phyloP scores from a whole-genome alignment of 2,113 vertebrate species.

The Elephantulus edwardii region DNA sequence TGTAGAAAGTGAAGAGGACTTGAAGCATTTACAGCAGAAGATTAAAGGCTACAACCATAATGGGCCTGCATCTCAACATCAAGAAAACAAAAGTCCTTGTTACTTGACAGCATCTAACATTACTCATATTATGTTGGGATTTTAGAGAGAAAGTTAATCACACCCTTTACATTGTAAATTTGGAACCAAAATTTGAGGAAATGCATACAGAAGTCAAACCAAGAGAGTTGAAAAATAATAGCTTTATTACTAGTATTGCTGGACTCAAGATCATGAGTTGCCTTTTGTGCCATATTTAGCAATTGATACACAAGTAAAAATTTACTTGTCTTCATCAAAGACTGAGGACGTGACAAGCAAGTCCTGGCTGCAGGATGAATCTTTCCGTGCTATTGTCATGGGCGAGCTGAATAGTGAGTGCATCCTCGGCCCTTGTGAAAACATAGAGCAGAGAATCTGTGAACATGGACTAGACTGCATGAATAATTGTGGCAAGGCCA shows the following conservation, averaged over 20 bases:
- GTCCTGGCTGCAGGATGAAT: too few species aligned
- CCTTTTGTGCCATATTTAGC: background rate
- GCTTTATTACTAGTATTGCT: background rate
- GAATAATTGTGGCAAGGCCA: too few species aligned
- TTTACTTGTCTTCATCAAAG: background rate
- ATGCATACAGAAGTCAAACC: background rate
- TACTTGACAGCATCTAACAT: background rate
- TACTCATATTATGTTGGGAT: background rate
- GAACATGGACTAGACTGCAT: fast-evolving
- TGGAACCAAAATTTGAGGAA: background rate
- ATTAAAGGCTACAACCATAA: too few species aligned
- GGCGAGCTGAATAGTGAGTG: background rate
- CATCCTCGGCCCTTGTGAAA: background rate
- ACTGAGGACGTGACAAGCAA: background rate
- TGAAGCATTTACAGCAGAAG: too few species aligned
- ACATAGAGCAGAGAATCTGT: background rate
- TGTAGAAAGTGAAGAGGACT: too few species aligned
- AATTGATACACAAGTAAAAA: background rate
- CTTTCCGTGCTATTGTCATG: background rate
- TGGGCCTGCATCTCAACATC: too few species aligned
- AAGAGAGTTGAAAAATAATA: background rate
- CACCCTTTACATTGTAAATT: background rate
- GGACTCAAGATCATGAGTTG: background rate
- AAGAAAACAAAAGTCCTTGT: too few species aligned
- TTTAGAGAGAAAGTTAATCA: background rate